A percentile compares a stretch with the other conserved stretches of the same genome.
Conservation (phyloP, 2,113 vertebrate species). For the Zosterops hypoxanthus region DNA sequence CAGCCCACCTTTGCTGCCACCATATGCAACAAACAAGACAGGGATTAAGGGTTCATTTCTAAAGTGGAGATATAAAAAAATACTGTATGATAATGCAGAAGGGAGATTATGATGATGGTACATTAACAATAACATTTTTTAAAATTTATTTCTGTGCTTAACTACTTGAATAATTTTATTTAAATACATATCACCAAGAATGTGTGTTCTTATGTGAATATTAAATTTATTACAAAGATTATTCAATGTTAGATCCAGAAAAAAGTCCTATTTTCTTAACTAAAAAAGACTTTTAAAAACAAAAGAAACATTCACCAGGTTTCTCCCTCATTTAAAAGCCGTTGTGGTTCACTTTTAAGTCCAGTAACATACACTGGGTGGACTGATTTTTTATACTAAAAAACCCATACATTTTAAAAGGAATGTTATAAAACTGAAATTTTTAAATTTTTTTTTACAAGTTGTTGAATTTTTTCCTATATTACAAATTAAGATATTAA, state of each 20-base stretch:
- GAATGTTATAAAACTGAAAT: not conserved
- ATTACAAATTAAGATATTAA: not conserved
- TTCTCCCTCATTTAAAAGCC: not conserved
- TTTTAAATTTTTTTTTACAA: not conserved
- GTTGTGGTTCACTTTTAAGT: accelerated
- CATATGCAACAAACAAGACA: not conserved
- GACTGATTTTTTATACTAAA: not conserved
- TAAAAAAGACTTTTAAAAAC: not conserved
- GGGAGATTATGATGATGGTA: not conserved
- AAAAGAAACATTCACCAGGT: not conserved
- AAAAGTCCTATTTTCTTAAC: not conserved
- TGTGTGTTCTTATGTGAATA: not conserved
- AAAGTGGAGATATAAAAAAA: not conserved
- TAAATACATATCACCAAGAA: not conserved
- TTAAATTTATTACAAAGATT: not conserved
- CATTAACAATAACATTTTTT: not conserved
- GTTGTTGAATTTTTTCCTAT: not conserved
- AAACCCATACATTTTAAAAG: not conserved
- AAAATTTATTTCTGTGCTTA: not conserved
- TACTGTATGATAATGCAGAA: not conserved
- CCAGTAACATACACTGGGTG: not conserved
- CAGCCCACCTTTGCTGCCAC: not conserved
- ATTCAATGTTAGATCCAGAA: not conserved
- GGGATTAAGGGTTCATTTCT: not conserved
- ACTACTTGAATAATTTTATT: not conserved